Evolutionary conservation across 64 coral and sea anemone species (phyloP).

Genomic region (Stylophora pistillata): DNA sequence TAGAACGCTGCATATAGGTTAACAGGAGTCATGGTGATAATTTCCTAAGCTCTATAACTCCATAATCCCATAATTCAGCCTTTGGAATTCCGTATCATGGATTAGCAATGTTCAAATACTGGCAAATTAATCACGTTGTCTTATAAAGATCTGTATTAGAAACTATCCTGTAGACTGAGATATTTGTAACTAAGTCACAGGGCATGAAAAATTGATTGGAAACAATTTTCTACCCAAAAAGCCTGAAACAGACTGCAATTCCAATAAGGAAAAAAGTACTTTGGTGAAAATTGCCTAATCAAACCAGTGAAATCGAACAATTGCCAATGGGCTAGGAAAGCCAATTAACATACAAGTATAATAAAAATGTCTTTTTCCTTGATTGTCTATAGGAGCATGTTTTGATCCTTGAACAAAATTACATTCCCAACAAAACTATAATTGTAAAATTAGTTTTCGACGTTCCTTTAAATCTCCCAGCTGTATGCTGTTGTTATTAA

Average conservation of each 20-base stretch:
- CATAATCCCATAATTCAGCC: no score
- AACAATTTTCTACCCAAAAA: neutral
- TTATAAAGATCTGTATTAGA: no score
- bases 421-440: neutral
- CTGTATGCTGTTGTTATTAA: neutral
- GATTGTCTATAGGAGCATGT: neutral
- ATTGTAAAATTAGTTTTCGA: neutral
- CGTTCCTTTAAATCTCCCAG: neutral
- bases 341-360: neutral
- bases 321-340: neutral
- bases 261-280: neutral
- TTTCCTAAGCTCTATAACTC: no score
- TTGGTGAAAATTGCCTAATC: neutral
- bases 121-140: no score
- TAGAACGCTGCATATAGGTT: no score
- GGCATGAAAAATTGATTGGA: no score
- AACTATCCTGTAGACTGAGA: neutral
- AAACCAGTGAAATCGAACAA: neutral
- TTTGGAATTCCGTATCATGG: no score
- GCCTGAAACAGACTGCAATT: neutral
- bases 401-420: neutral
- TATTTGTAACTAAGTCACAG: no score
- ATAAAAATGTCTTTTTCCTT: neutral
- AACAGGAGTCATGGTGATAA: no score
- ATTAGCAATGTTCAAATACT: no score